Conservation (phyloP, 2,888 invertebrate species). For the Netelia fuscicornis region DNA sequence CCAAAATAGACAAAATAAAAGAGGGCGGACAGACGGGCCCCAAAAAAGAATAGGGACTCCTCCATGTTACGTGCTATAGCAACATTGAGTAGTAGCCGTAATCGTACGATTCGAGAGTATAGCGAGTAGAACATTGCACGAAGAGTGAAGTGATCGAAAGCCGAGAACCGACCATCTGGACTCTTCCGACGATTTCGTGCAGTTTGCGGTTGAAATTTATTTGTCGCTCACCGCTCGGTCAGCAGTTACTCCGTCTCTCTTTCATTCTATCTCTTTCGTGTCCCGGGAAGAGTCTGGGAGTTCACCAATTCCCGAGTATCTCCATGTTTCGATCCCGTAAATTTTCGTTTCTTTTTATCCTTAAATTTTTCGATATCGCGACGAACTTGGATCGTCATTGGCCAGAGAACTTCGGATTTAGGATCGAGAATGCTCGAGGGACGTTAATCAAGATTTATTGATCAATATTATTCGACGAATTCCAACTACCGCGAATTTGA, state of each 20-base stretch:
- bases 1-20: background rate
- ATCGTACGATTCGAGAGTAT: conserved; percentile 22
- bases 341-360: conserved; percentile 18
- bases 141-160: conserved; percentile 54
- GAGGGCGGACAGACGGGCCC: background rate
- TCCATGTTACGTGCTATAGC: conserved; percentile 15
- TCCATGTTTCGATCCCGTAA: conserved; percentile 10
- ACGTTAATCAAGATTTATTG: too few relatives aligned
- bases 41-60: conserved; percentile 6
- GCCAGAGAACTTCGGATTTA: too few relatives aligned
- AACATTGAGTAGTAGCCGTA: conserved; percentile 25
- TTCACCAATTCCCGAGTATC: conserved; percentile 38
- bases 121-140: conserved; percentile 14
- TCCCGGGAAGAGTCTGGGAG: conserved; percentile 7
- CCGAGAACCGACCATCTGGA: conserved; percentile 78
- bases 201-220: conserved; percentile 82
- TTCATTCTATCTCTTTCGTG: conserved; percentile 35
- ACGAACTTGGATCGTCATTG: too few relatives aligned
- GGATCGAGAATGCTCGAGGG: too few relatives aligned
- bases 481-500: too few relatives aligned
- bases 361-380: conserved; percentile 17
- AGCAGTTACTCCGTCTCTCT: conserved; percentile 36
- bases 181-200: conserved; percentile 79
- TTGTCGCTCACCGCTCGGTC: conserved; percentile 78
- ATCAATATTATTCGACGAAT: too few relatives aligned